These are phyloP conservation scores for Ennomos quercinarius DNA, from an alignment of 2,888 invertebrate species.

Conservation along the genomic window DNA sequence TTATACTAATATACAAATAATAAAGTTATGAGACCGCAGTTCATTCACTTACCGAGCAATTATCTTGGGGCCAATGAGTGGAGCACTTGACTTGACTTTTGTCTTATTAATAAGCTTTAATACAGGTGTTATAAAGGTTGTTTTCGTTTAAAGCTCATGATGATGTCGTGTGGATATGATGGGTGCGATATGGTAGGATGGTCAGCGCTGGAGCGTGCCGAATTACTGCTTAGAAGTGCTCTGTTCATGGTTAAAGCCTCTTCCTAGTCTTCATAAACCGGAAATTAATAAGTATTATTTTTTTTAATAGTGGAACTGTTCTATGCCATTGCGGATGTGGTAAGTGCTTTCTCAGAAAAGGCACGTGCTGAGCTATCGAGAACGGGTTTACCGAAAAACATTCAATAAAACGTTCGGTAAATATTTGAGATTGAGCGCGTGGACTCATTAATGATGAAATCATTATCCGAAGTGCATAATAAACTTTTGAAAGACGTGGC, in stretches of 20 bases:
- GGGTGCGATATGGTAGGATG: conserved; percentile 81
- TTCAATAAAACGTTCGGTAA: conserved; percentile 23
- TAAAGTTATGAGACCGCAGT: conserved; percentile 61
- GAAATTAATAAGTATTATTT: conserved; percentile 53
- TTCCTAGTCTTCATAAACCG: conserved; percentile 67
- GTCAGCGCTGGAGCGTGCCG: conserved; percentile 66
- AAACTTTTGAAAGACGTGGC: conserved; percentile 12
- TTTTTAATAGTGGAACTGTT: conserved; percentile 32
- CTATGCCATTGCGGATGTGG: conserved; percentile 26
- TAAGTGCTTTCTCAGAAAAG: conserved; percentile 31
- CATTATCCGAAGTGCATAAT: conserved; percentile 17
- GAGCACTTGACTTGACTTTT: conserved; percentile 27
- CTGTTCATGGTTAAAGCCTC: conserved; percentile 50
- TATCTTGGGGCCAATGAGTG: conserved; percentile 55
- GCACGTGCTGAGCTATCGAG: conserved; percentile 6
- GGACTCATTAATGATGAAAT: conserved; percentile 28
- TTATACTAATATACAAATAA: conserved; percentile 55
- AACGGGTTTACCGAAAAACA: conserved; percentile 11
- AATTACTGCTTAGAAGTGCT: conserved; percentile 63
- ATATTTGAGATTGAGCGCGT: conserved; percentile 19
- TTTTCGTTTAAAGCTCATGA: conserved; percentile 35
- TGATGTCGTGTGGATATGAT: conserved; percentile 55
- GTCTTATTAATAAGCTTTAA: conserved; percentile 43
- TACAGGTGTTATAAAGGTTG: conserved; percentile 40
- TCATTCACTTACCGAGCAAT: conserved; percentile 78